A percentile compares a stretch with the other conserved stretches of the same genome.
Conservation (phyloP, 2,888 invertebrate genomes). For the Portevinia maculata region DNA sequence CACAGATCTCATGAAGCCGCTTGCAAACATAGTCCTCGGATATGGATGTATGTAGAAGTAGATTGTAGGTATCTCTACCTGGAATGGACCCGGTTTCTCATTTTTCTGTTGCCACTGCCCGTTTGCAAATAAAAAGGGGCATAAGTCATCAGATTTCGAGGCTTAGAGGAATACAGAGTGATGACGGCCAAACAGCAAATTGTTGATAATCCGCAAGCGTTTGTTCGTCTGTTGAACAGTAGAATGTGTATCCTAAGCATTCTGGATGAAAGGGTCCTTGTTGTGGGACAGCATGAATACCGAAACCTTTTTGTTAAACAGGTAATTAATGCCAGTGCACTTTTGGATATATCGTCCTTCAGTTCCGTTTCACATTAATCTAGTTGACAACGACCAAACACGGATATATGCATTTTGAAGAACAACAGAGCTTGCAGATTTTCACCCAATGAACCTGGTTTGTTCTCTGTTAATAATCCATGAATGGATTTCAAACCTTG, state of each 20-base stretch:
- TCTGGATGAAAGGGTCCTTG: slow-evolving; percentile 33
- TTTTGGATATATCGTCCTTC: slow-evolving; percentile 14
- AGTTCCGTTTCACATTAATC: slow-evolving; percentile 24
- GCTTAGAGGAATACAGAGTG: slow-evolving; percentile 12
- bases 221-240: slow-evolving; percentile 3
- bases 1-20: slow-evolving; percentile 2
- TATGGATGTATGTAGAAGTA: not conserved
- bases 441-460: not conserved
- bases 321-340: slow-evolving; percentile 56
- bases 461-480: slow-evolving; percentile 31
- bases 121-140: slow-evolving; percentile 25
- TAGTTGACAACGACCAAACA: slow-evolving; percentile 37
- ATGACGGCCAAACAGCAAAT: slow-evolving; percentile 32
- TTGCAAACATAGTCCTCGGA: slow-evolving; percentile 22
- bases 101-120: slow-evolving; percentile 5
- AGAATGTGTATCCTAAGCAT: slow-evolving; percentile 32
- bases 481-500: not conserved
- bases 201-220: slow-evolving; percentile 54
- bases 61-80: not conserved
- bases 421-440: slow-evolving; percentile 42
- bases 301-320: slow-evolving; percentile 27
- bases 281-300: not conserved
- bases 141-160: slow-evolving; percentile 57
- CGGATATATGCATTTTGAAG: slow-evolving; percentile 6
- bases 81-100: slow-evolving; percentile 1